Percentiles rank a stretch among this genome's conserved stretches.
These are phyloP conservation scores for Miniopterus natalensis DNA, from an alignment of 2,113 vertebrate genomes.

Conservation along the genomic window DNA sequence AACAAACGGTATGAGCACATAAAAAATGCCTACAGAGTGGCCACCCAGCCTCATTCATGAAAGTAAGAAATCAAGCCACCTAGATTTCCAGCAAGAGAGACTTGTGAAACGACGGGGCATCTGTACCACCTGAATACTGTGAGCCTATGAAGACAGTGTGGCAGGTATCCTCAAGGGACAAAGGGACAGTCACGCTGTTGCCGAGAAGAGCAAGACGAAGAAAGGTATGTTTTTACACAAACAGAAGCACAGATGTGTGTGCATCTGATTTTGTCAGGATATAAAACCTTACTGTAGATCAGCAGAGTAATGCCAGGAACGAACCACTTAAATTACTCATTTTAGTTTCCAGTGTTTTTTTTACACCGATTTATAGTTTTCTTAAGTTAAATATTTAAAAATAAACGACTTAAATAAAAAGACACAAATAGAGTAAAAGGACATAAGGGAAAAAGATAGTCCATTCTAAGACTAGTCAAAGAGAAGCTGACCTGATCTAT, in stretches of 20 bases:
- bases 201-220: neutral
- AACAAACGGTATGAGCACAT: rapidly evolving
- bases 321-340: neutral
- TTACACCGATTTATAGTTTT: neutral
- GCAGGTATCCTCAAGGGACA: rapidly evolving
- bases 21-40: rapidly evolving
- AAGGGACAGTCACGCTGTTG: rapidly evolving
- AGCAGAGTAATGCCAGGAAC: rapidly evolving
- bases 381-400: neutral
- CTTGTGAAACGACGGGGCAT: rapidly evolving
- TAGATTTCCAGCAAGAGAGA: rapidly evolving
- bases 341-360: neutral
- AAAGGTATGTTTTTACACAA: too few relatives aligned
- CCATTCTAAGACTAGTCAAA: rapidly evolving
- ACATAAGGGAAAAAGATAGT: rapidly evolving
- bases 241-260: too few relatives aligned
- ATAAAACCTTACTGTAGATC: rapidly evolving
- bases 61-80: neutral
- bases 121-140: rapidly evolving
- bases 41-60: too few relatives aligned
- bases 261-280: neutral
- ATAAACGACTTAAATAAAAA: neutral
- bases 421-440: neutral
- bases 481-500: neutral
- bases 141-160: rapidly evolving